A percentile compares a stretch with the other conserved stretches of the same genome.
Evolutionary conservation across 2,113 vertebrate genomes (phyloP).

Genomic region (Nibea albiflora): DNA sequence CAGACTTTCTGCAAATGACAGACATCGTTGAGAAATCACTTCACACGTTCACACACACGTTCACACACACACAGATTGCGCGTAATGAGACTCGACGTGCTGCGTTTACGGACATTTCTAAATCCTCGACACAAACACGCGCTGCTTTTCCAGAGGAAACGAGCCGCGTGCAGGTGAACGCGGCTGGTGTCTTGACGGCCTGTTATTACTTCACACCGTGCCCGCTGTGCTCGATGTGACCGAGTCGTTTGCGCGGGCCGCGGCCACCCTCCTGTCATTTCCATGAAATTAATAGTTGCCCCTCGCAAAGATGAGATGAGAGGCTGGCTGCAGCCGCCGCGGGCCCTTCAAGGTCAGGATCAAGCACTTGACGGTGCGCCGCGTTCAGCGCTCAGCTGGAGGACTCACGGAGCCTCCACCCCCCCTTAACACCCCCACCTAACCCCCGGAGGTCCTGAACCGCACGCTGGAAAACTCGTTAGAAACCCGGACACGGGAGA

Average conservation of each 20-base stretch:
- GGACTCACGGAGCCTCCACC: background rate
- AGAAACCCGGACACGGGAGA: background rate
- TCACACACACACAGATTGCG: background rate
- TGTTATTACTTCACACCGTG: constrained; percentile 8
- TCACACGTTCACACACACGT: background rate
- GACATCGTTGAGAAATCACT: constrained; percentile 52
- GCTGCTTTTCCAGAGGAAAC: background rate
- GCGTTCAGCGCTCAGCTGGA: background rate
- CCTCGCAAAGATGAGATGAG: constrained; percentile 26
- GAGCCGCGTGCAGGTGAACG: background rate
- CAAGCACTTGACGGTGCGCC: constrained; percentile 3
- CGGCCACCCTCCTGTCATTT: constrained; percentile 28
- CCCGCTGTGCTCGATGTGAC: constrained; percentile 10
- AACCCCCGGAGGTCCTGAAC: background rate
- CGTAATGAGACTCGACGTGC: constrained; percentile 25
- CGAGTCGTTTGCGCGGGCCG: background rate
- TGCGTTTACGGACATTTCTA: background rate
- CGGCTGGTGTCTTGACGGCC: constrained; percentile 3
- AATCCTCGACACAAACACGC: background rate
- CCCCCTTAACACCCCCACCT: too few relatives aligned
- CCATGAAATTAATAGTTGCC: constrained; percentile 38
- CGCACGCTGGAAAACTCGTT: background rate
- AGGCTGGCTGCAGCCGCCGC: constrained; percentile 1
- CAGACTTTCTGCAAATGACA: constrained; percentile 30
- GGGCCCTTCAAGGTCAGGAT: constrained; percentile 45